Evolutionary conservation across 1,140 invertebrate species (phyloP), one percentile per base, ranked within the genome.

Genomic region (Brachionus asplanchnoidis): DNA sequence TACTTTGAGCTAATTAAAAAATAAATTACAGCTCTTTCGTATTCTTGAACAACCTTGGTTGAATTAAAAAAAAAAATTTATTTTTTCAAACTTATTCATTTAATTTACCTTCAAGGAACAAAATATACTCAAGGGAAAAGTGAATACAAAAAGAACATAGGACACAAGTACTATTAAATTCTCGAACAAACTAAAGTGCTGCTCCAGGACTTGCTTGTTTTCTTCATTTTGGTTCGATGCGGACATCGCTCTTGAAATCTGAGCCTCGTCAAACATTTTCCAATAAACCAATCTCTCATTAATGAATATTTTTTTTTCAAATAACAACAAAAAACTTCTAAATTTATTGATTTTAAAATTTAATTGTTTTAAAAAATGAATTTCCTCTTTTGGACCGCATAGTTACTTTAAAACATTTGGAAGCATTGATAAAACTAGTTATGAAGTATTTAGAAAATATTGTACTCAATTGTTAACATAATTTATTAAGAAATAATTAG

Each of bases 51-150:
- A 75, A 88, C 87, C 88, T 89, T 84, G 2, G 2, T 84, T 85
- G 65, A 85, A 60, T 32, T n/a, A n/a, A n/a, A 53, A 14, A 14
- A 53, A 53, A n/a, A 17, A 14, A 11, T 53, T 53, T 14, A 6
- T 14, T 53, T 53, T 53, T 53, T 53, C 1, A 17, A 9, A 7
- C 8, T 32, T 56, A n/a, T 4, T 36, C 2, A 12, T 53, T 23
- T 20, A 60, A 60, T 36, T 92, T 92, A 97, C 95, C 93, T 97
- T 97, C 88, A 97, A 95, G 87, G 95, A 97, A 36, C 97, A 92
- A 87, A 95, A 94, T 0, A 97, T 92, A 2, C 95, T 97, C 88
- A 97, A 95, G 0, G 96, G 96, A 92, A 97, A 93, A 3, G 96
- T 97, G 14, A 95, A 86, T 28, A 95, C 89, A 40, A 98, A 95